Conservation (phyloP, 2,888 invertebrate genomes). For the Acanthopleura granulata region DNA sequence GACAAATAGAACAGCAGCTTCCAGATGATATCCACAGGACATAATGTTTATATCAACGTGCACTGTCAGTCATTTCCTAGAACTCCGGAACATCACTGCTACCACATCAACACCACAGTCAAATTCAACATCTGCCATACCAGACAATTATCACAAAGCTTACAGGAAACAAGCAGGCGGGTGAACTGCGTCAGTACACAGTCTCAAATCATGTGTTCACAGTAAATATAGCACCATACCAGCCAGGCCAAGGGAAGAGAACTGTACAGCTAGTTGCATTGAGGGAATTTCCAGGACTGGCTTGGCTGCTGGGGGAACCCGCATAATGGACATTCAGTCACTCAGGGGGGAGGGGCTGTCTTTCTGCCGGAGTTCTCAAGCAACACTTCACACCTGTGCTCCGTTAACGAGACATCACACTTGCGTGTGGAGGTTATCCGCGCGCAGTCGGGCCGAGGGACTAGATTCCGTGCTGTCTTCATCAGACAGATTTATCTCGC, state of each 20-base stretch:
- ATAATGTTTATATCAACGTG: too few species aligned
- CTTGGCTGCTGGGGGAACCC: not conserved
- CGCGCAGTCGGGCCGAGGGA: not conserved
- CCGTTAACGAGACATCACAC: slow-evolving; percentile 24
- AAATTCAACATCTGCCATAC: too few species aligned
- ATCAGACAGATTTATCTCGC: slow-evolving; percentile 65
- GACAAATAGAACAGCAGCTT: too few species aligned
- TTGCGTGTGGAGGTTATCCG: slow-evolving; percentile 28
- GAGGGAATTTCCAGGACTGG: not conserved
- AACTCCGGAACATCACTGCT: too few species aligned
- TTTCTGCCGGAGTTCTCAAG: not conserved
- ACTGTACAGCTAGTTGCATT: not conserved
- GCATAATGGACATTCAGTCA: too few species aligned
- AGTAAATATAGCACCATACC: not conserved
- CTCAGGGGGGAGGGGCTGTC: too few species aligned
- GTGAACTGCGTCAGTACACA: too few species aligned
- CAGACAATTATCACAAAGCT: too few species aligned
- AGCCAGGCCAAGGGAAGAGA: not conserved
- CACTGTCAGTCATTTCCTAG: too few species aligned
- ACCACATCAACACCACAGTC: too few species aligned
- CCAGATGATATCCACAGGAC: too few species aligned
- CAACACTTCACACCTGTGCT: not conserved
- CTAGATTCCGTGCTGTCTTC: slow-evolving; percentile 37
- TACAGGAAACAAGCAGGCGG: too few species aligned
- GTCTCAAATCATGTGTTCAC: not conserved